Conservation (phyloP, 1,140 invertebrate species). For the Leptinotarsa undecemlineata region DNA sequence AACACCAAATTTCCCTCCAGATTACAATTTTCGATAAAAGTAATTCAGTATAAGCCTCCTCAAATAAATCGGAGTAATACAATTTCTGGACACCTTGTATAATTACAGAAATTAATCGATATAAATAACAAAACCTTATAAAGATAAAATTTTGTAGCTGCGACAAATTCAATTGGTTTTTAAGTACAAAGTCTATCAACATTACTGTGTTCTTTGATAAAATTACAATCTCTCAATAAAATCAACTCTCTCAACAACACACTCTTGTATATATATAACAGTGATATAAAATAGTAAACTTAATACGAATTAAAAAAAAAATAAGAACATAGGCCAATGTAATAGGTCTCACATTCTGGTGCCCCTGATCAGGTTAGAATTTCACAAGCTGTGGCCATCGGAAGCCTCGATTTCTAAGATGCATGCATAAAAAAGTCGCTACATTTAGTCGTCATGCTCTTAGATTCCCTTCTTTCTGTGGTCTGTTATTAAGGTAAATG, state of each 20-base stretch:
- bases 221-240: constrained; percentile 23
- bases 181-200: constrained; percentile 4
- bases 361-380: neutral
- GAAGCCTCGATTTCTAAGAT: neutral
- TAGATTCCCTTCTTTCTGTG: neutral
- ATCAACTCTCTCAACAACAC: constrained; percentile 23
- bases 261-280: constrained; percentile 19
- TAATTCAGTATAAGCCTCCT: too few relatives aligned
- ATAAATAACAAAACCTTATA: neutral
- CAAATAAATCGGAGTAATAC: neutral
- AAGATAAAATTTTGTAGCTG: constrained; percentile 14
- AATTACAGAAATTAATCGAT: constrained; percentile 6
- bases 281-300: constrained; percentile 26
- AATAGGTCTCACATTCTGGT: neutral
- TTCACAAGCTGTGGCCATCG: neutral
- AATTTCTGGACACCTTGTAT: constrained; percentile 11
- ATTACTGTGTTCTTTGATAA: neutral
- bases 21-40: too few relatives aligned
- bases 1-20: neutral
- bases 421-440: neutral
- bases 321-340: constrained; percentile 21
- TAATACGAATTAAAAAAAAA: constrained; percentile 19
- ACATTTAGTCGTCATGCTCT: neutral
- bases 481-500: neutral
- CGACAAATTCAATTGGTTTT: neutral